Conservation (phyloP, 92 coral and sea anemone species). For the Phenganax marumi region DNA sequence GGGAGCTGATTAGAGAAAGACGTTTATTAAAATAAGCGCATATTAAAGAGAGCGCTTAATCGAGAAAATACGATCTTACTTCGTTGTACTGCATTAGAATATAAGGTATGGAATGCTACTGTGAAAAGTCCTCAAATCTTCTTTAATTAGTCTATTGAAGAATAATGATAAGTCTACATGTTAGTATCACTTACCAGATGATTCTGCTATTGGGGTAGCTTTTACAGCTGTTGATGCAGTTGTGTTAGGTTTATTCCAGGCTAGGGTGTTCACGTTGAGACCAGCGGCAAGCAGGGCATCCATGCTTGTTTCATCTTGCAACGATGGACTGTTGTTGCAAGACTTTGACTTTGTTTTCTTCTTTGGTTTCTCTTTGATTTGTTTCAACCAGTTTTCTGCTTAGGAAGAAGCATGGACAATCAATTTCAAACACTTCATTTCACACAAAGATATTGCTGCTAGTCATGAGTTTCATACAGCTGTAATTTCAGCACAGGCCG, state of each 20-base stretch:
- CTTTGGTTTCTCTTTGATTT: constrained; percentile 56
- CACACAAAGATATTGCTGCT: no score
- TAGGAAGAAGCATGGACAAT: no score
- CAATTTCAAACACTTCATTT: no score
- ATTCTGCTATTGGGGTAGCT: constrained; percentile 38
- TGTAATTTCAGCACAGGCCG: no score
- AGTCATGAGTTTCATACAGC: no score
- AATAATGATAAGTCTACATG: constrained; percentile 15
- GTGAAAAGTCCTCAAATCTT: no score
- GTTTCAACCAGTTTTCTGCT: constrained; percentile 40
- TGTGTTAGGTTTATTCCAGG: constrained; percentile 61
- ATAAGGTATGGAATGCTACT: neutral
- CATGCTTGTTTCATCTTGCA: constrained; percentile 59
- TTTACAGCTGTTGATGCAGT: constrained; percentile 22
- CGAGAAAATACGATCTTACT: neutral
- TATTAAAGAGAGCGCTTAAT: no score
- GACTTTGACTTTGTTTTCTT: constrained; percentile 68
- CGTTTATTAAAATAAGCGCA: no score
- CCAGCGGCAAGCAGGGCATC: constrained; percentile 95
- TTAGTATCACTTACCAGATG: constrained; percentile 39
- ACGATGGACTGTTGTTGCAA: constrained; percentile 50
- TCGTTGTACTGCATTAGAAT: neutral
- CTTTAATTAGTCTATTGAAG: constrained; percentile 14
- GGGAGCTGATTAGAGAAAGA: no score
- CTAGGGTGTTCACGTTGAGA: constrained; percentile 61